Base-by-base conservation (phyloP, 2,797 vertebrate species). In the Toxotes lorentzi region DNA sequence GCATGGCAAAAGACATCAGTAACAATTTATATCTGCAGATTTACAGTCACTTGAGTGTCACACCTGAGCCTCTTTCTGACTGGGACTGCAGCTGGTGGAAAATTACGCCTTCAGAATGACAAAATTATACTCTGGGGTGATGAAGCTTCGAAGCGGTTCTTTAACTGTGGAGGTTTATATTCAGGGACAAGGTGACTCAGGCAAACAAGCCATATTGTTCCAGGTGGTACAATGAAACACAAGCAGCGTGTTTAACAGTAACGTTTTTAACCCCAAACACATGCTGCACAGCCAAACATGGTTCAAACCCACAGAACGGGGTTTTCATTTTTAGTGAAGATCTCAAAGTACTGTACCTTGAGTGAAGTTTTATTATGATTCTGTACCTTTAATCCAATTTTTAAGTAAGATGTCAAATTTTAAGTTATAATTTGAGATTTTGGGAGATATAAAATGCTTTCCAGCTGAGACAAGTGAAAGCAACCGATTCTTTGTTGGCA, bases 11-110 rank as follows among this genome's bases (percentile, higher is more conserved):
- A 67, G 38, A 78, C 72, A 78, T 82, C 63, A 41, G 50, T 58
- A 64, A 73, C 71, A 56, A 48, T 67, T 80, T 65, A 34, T 34
- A 58, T 53, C 65, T 80, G 71, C 65, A 53, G 56, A 72, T 67
- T 84, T 68, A 73, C 35, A 27, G 43, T 77, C 48, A 63, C 70
- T 69, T 27, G 53, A 32, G 56, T 78, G 65, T 84, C 72, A 73
- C 81, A 86, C 67, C 83, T 74, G 79, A 65, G 72, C 40, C 66
- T 83, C 51, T 75, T 38, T 77, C 43, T 64, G 62, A 34, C 54
- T 41, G 54, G 12, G 24, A 57, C 41, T 70, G 70, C 79, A 78
- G 77, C 79, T 72, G 83, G 70, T 53, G 73, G 60, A 58, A 82
- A 80, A 90, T 82, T 19, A 63, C 16, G 5, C 53, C 43, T 41